Evolutionary conservation across 2,888 invertebrate genomes (phyloP).

Genomic region (Nemoura dubitans): DNA sequence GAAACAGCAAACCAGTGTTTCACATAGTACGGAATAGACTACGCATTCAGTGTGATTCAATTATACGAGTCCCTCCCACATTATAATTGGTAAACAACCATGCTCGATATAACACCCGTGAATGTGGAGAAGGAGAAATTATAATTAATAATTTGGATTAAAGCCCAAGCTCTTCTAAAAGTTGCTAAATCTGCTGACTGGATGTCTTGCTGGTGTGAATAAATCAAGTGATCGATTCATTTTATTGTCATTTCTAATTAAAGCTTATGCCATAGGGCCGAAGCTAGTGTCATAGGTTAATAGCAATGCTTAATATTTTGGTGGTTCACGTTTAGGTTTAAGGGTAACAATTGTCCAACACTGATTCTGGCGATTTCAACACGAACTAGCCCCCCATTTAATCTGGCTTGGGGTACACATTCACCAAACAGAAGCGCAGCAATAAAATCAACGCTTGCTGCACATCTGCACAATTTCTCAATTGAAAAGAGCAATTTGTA

Average conservation of each 20-base stretch:
- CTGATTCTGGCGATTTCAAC: neutral
- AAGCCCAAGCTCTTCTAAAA: neutral
- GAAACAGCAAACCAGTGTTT: neutral
- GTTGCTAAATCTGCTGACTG: neutral
- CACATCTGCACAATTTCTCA: neutral
- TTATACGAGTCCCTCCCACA: neutral
- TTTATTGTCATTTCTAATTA: neutral
- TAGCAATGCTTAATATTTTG: neutral
- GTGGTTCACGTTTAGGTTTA: neutral
- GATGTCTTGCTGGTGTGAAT: neutral
- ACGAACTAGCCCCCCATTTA: neutral
- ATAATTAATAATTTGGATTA: slow-evolving; percentile 7
- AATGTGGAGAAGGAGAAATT: neutral
- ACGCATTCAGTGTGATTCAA: neutral
- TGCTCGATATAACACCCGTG: neutral
- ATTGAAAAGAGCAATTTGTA: slow-evolving; percentile 25
- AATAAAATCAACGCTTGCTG: neutral
- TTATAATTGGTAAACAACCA: neutral
- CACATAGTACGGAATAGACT: neutral
- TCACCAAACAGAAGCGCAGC: neutral
- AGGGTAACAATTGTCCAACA: neutral
- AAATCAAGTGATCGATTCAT: neutral
- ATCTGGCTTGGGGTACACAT: neutral
- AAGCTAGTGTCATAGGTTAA: neutral
- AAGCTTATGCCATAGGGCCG: neutral